Conservation (phyloP, 1,140 invertebrate genomes). For the Venturia canescens region DNA sequence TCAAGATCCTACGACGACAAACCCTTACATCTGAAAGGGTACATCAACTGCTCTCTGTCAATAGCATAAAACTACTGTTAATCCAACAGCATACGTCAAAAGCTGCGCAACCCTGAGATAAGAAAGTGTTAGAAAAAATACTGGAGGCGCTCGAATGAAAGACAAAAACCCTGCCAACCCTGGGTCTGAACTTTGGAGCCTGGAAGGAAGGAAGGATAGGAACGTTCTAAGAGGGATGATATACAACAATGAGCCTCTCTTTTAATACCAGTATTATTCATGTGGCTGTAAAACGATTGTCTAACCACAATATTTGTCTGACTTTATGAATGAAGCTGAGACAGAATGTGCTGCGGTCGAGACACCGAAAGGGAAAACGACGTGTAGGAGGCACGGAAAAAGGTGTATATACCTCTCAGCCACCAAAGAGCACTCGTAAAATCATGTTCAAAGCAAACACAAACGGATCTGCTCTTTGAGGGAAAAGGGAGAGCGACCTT, state of each 20-base stretch:
- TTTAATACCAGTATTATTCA: slow-evolving; percentile 19
- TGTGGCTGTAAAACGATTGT: slow-evolving; percentile 60
- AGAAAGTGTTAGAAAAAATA: not conserved
- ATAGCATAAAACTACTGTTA: slow-evolving; percentile 46
- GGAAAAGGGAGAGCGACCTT: slow-evolving; percentile 47
- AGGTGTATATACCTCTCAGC: slow-evolving; percentile 5
- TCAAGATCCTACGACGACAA: not conserved
- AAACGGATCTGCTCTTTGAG: slow-evolving; percentile 22
- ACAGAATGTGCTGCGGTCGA: not conserved
- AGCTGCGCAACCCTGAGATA: not conserved
- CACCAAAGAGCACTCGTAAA: slow-evolving; percentile 50
- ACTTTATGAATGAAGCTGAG: slow-evolving; percentile 54
- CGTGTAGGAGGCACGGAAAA: not conserved
- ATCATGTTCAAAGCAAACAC: slow-evolving; percentile 68
- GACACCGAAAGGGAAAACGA: not conserved
- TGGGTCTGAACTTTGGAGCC: no score
- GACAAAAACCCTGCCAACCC: not conserved
- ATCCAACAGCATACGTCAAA: slow-evolving; percentile 28
- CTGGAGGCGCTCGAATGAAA: not conserved
- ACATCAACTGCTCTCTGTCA: slow-evolving; percentile 36
- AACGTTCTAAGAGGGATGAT: slow-evolving; percentile 2
- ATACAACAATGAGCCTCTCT: not conserved
- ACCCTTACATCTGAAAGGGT: slow-evolving; percentile 34
- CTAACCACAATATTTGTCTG: slow-evolving; percentile 64
- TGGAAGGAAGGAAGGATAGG: not conserved